Base-by-base conservation (phyloP, 2,888 invertebrate genomes). In the Aphidius colemani region DNA sequence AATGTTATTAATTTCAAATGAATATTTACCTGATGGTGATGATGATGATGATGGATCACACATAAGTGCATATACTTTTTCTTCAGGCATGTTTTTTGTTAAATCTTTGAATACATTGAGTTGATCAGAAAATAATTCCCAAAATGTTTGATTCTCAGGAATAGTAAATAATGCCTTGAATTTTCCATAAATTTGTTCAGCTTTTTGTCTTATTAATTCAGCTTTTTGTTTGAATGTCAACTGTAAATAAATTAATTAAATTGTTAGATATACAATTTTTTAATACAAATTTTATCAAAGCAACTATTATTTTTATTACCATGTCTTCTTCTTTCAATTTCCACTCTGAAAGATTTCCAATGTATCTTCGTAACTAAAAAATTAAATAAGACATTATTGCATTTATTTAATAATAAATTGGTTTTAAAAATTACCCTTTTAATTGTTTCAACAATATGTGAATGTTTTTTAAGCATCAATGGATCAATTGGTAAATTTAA, bases 381-480 rank as follows among this genome's bases (percentile, higher is more conserved):
- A 75, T 48, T 57, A 64, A 67, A 66, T 58, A 69, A 53, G 10
- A 67, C 13, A 48, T 45, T 56, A 11, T 2, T 41, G 5, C 43
- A 57, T 48, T 49, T 63, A 64, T 50, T 3, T 46, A 48, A 48
- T 44, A 7, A 61, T 30, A 13, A 39, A 61, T 45, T 30, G 7
- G 43, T 44, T 18, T 13, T 50, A 30, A 56, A 41, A 8, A 41
- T 72, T 72, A 85, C 83, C 66, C 91, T 87, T 72, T 90, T 90
- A 59, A 94, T 86, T 1, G 93, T 93, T 74, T 92, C 90, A 53
- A 94, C 86, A 70, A 91, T 87, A 53, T 89, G 88, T 0, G 93
- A 90, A 83, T 94, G 92, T 71, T 94, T 94, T 63, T 92, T 86
- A 50, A 95, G 80, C 90, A 93, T 93, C 30, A 93, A 81, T 1